Conservation (phyloP, 2,113 vertebrate species). For the Neotragus pygmaeus region DNA sequence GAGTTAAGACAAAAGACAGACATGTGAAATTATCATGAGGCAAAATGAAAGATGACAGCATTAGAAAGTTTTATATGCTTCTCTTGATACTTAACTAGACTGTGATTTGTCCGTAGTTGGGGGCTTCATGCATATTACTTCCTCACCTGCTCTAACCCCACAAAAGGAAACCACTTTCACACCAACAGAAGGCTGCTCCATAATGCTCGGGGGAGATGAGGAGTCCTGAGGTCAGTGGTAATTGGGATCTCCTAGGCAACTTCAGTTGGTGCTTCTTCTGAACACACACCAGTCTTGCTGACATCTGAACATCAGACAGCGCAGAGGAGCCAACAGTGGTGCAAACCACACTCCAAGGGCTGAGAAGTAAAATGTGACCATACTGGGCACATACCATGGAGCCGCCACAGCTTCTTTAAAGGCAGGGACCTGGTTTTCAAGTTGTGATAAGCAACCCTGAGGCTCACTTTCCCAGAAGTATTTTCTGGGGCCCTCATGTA, state of each 20-base stretch:
- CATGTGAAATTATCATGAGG: fast-evolving
- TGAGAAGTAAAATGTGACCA: background rate
- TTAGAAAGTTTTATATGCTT: background rate
- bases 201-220: background rate
- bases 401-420: background rate
- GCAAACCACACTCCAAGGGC: fast-evolving
- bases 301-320: background rate
- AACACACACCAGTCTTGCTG: background rate
- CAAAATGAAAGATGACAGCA: background rate
- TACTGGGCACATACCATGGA: background rate
- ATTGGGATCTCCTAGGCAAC: background rate
- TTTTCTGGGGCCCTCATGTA: background rate
- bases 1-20: background rate
- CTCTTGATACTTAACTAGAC: background rate
- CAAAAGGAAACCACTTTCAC: background rate
- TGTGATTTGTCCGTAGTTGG: background rate
- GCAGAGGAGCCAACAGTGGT: background rate
- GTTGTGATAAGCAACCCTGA: no score
- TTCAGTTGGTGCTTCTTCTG: background rate
- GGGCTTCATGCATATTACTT: background rate
- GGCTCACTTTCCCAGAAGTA: background rate
- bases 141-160: background rate
- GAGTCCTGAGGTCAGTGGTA: background rate
- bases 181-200: background rate
- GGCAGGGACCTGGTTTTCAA: background rate